Percentiles rank a stretch among this genome's conserved stretches.
Conservation (phyloP, 2,797 vertebrate species). For the Enteromius anoplus region DNA sequence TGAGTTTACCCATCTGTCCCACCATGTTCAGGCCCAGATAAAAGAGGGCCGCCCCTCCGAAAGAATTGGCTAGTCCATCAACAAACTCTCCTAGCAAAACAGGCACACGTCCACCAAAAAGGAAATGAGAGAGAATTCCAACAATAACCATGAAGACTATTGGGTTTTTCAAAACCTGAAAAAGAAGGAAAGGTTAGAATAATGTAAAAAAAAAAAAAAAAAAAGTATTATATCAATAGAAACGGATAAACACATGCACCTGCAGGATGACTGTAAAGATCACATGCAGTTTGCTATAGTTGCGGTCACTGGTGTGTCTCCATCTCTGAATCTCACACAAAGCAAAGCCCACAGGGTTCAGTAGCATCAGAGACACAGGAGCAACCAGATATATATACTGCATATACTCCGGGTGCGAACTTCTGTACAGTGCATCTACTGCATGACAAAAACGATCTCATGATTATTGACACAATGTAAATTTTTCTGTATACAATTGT, state of each 20-base stretch:
- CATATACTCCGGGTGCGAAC: constrained; percentile 92
- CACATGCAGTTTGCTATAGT: constrained; percentile 84
- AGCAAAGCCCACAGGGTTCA: constrained; percentile 95
- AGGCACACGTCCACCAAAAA: constrained; percentile 87
- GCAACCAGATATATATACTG: constrained; percentile 98
- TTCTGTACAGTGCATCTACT: constrained; percentile 77
- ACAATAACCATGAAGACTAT: constrained; percentile 97
- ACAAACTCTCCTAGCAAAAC: constrained; percentile 89
- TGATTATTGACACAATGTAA: neutral
- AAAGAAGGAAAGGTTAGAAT: neutral
- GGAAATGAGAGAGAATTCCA: constrained; percentile 91
- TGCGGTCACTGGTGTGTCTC: constrained; percentile 75
- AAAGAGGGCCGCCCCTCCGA: constrained; percentile 93
- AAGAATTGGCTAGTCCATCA: constrained; percentile 91
- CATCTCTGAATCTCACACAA: constrained; percentile 96
- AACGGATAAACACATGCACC: constrained; percentile 60
- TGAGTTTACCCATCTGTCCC: constrained; percentile 88
- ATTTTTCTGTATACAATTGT: neutral
- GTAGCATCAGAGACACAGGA: constrained; percentile 95
- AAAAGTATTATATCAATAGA: neutral
- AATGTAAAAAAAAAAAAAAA: neutral
- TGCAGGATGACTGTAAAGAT: constrained; percentile 86
- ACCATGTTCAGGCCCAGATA: constrained; percentile 96
- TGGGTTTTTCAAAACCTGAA: constrained; percentile 91
- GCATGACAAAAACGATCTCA: neutral